Base-by-base conservation (phyloP, 1,140 invertebrate species). In the Anoplolepis gracilipes region DNA sequence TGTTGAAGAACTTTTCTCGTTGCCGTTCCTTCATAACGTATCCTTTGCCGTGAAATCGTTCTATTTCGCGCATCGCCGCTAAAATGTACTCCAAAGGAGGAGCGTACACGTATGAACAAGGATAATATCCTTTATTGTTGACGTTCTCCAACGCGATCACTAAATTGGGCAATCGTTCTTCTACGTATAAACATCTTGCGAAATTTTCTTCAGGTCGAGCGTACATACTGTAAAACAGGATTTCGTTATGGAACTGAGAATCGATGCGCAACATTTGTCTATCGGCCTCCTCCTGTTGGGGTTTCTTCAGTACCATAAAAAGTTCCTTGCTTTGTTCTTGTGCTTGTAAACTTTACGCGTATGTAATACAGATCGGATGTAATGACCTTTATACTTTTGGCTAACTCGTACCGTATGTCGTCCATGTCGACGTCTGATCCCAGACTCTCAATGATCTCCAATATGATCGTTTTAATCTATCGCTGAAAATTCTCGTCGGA, bases 21-120 rank as follows among this genome's bases (percentile, higher is more conserved):
- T 90, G 62, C 3, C 76, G 85, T 10, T 91, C 67, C 64, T 95
- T 95, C 82, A 93, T 88, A 0, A 72, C 75, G 46, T 93, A 95
- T 3, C 92, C 93, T 6, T 89, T 86, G 0, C 92, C 94, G 62
- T 96, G 95, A 75, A 95, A 94, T 55, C 84, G 82, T 2, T 87
- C 95, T 6, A 95, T 86, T 22, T 92, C 91, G 42, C 85, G 70
- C 49, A 95, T 57, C 7, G 91, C 94, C 5, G 92, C 85, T 3
- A 88, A 22, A 33, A 90, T 81, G 65, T 94, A 94, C 0, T 92
- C 85, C 42, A 92, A 19, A 0, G 85, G 84, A 13, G 85, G 1
- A n/a, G 91, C 73, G 30, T 73, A 62, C 2, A 22, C 76, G 19
- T 84, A 64, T 0, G 87, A 46, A 39, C 85, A 85, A 0, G 84